Conservation (phyloP, 64 coral and sea anemone genomes). For the Porites australiensis region DNA sequence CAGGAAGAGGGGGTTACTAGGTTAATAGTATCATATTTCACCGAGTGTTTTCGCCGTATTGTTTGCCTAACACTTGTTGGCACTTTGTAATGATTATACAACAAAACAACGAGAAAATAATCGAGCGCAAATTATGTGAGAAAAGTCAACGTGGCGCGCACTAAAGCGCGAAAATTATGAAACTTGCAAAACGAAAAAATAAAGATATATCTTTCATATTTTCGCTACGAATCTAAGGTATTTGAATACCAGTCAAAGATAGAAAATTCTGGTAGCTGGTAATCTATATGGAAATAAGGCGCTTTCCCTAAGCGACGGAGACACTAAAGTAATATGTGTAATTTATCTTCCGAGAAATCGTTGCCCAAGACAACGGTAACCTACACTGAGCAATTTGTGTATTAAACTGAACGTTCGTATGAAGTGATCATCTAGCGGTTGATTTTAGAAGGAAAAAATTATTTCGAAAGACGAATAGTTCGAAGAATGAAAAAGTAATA, state of each 20-base stretch:
- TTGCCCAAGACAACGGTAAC: not conserved
- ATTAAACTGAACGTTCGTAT: too few species aligned
- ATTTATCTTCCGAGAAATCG: not conserved
- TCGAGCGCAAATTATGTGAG: conserved; percentile 10
- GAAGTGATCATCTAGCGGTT: too few species aligned
- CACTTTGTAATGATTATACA: conserved; percentile 55
- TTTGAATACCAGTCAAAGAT: not conserved
- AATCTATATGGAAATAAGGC: not conserved
- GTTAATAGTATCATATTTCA: conserved; percentile 11
- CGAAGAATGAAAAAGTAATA: too few species aligned
- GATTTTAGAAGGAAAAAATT: too few species aligned
- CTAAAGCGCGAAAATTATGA: not conserved
- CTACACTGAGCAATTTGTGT: not conserved
- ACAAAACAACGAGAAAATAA: conserved; percentile 3
- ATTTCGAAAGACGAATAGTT: too few species aligned
- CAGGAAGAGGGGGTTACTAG: not conserved
- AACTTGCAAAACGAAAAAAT: not conserved
- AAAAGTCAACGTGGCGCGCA: not conserved
- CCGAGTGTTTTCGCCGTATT: not conserved
- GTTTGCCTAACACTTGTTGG: conserved; percentile 45
- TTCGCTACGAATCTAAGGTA: not conserved
- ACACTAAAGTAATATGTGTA: not conserved
- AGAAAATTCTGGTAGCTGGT: not conserved
- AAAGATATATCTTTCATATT: not conserved
- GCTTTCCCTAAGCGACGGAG: not conserved